phyloP scores from a whole-genome alignment of 2,888 invertebrate genomes.

The Perizoma flavofasciatum region DNA sequence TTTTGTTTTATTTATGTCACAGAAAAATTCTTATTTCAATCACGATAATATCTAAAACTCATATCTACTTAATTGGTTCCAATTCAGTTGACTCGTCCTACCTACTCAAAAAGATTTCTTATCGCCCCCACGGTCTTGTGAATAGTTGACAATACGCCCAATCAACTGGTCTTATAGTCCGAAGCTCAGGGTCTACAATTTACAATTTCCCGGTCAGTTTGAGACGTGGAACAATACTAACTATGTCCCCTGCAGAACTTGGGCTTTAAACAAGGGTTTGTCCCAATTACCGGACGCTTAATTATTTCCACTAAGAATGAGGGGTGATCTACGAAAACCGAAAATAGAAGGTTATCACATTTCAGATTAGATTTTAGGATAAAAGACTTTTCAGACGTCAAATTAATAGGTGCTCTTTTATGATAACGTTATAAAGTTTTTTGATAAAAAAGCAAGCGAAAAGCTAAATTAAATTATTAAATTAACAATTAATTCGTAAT shows the following conservation, averaged over 20 bases:
- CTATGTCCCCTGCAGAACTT: slow-evolving; percentile 76
- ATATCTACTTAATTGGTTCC: slow-evolving; percentile 12
- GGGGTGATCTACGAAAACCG: slow-evolving; percentile 6
- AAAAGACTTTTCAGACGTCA: too few relatives aligned
- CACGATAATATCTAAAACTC: too few relatives aligned
- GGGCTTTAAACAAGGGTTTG: slow-evolving; percentile 77
- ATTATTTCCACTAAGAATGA: slow-evolving; percentile 73
- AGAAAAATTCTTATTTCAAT: too few relatives aligned
- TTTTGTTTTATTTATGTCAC: too few relatives aligned
- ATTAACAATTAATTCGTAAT: too few relatives aligned
- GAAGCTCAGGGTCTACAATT: slow-evolving; percentile 55
- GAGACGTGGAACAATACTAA: slow-evolving; percentile 47
- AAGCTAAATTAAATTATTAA: too few relatives aligned
- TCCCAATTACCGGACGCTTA: slow-evolving; percentile 73
- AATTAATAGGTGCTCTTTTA: too few relatives aligned
- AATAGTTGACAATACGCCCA: slow-evolving; percentile 59
- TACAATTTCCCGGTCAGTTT: slow-evolving; percentile 77
- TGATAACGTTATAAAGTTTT: too few relatives aligned
- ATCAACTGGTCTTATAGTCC: slow-evolving; percentile 51
- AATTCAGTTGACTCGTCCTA: slow-evolving; percentile 10
- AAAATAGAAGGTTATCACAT: background rate
- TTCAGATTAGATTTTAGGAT: too few relatives aligned
- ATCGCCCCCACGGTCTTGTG: slow-evolving; percentile 41
- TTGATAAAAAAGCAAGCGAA: too few relatives aligned
- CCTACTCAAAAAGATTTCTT: slow-evolving; percentile 25